These are phyloP conservation scores for Ginglymostoma cirratum DNA, from an alignment of 2,113 vertebrate genomes.

Conservation along the genomic window DNA sequence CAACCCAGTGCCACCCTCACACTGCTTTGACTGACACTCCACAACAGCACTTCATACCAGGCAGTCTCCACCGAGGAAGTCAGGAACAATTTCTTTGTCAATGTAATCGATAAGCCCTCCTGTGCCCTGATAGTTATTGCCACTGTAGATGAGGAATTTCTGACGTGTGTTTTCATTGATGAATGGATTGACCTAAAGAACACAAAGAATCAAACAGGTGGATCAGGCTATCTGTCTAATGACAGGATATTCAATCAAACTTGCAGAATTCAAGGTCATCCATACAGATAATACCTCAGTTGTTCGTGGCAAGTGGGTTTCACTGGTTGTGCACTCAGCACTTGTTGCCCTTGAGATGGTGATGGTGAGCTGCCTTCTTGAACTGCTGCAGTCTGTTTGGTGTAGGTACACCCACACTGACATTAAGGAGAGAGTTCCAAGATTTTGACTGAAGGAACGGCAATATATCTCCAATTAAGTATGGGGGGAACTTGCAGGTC, in stretches of 20 bases:
- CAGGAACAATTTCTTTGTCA: conserved; percentile 67
- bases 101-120: conserved; percentile 73
- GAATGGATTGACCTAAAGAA: conserved; percentile 68
- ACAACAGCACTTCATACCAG: conserved; percentile 54
- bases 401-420: too few species aligned
- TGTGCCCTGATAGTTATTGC: conserved; percentile 68
- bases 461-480: too few species aligned
- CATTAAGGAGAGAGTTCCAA: too few species aligned
- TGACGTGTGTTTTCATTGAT: conserved; percentile 74
- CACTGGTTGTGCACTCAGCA: neutral
- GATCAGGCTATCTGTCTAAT: neutral
- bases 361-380: too few species aligned
- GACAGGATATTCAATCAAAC: neutral
- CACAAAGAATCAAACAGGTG: neutral
- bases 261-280: neutral
- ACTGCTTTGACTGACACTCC: neutral
- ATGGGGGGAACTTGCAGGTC: too few species aligned
- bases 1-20: neutral
- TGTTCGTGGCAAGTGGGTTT: neutral
- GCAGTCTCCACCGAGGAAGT: conserved; percentile 73
- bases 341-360: too few species aligned
- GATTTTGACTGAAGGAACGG: too few species aligned
- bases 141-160: conserved; percentile 76
- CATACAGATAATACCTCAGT: neutral
- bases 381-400: too few species aligned